A percentile compares a stretch with the other conserved stretches of the same genome.
Conservation (phyloP, 1,140 invertebrate species). For the Chymomyza costata region DNA sequence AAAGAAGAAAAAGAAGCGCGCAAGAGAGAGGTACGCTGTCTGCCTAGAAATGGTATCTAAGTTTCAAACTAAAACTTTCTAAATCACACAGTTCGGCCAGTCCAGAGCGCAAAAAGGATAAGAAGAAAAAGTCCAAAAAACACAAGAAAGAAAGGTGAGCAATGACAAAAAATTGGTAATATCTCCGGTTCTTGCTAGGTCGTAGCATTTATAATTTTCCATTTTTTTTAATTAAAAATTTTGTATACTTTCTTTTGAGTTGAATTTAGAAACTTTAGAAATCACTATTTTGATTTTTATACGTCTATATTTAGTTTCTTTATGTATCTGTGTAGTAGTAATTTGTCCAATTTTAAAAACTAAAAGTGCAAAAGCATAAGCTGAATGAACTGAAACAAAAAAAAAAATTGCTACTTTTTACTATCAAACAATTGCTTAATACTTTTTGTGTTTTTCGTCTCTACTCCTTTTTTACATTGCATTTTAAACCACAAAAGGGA, state of each 20-base stretch:
- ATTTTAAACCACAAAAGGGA: slow-evolving; percentile 73
- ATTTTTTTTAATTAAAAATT: slow-evolving; percentile 14
- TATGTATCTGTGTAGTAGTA: slow-evolving; percentile 8
- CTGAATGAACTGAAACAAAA: slow-evolving; percentile 23
- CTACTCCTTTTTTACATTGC: slow-evolving; percentile 74
- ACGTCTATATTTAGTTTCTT: background rate
- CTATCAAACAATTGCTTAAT: slow-evolving; percentile 67
- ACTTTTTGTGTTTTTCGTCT: slow-evolving; percentile 70
- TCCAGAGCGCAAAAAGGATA: slow-evolving; percentile 80
- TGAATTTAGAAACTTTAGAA: too few relatives aligned
- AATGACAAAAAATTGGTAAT: background rate
- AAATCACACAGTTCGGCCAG: slow-evolving; percentile 77
- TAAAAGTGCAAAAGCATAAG: slow-evolving; percentile 29
- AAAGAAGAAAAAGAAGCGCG: slow-evolving; percentile 77
- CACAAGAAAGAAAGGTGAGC: slow-evolving; percentile 82
- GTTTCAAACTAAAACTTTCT: background rate
- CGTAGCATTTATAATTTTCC: slow-evolving; percentile 18
- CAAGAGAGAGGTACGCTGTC: slow-evolving; percentile 61
- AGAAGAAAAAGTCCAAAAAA: slow-evolving; percentile 83
- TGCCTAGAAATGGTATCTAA: too few relatives aligned
- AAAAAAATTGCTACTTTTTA: slow-evolving; percentile 31
- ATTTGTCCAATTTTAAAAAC: slow-evolving; percentile 23
- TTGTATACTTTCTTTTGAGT: slow-evolving; percentile 4
- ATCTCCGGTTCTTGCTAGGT: slow-evolving; percentile 28
- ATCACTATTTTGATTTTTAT: too few relatives aligned